Conservation (phyloP, 2,888 invertebrate genomes). For the Tinea trinotella region DNA sequence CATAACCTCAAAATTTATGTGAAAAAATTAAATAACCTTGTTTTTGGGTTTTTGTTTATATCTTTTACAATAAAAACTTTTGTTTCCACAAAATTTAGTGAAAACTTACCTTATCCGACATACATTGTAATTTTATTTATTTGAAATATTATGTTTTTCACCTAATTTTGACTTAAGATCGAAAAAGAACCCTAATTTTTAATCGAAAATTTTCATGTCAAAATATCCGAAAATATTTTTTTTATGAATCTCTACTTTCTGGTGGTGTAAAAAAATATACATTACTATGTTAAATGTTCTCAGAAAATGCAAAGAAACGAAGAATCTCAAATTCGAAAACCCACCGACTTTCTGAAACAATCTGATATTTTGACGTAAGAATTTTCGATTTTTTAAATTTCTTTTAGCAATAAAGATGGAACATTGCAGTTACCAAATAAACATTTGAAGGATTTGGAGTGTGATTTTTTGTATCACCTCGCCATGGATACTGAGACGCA, state of each 20-base stretch:
- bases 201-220: no score
- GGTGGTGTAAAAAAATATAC: no score
- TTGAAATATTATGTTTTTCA: not conserved
- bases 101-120: not conserved
- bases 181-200: no score
- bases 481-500: constrained; percentile 67
- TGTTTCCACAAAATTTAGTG: constrained; percentile 10
- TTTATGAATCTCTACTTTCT: no score
- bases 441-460: constrained; percentile 44
- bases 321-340: no score
- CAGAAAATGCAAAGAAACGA: no score
- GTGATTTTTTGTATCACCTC: constrained; percentile 74
- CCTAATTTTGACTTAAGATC: no score
- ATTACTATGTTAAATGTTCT: no score
- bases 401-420: constrained; percentile 55
- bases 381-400: constrained; percentile 1
- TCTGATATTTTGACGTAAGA: no score
- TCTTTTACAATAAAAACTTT: not conserved
- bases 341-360: no score
- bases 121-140: not conserved
- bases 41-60: constrained; percentile 7
- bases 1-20: constrained; percentile 8
- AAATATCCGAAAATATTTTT: no score
- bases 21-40: constrained; percentile 8
- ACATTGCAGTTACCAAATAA: constrained; percentile 55